Evolutionary conservation across 37 sponge, comb jelly and placozoan genomes (phyloP), one percentile per base, ranked within the genome.

Genomic region (Crambe crambe): DNA sequence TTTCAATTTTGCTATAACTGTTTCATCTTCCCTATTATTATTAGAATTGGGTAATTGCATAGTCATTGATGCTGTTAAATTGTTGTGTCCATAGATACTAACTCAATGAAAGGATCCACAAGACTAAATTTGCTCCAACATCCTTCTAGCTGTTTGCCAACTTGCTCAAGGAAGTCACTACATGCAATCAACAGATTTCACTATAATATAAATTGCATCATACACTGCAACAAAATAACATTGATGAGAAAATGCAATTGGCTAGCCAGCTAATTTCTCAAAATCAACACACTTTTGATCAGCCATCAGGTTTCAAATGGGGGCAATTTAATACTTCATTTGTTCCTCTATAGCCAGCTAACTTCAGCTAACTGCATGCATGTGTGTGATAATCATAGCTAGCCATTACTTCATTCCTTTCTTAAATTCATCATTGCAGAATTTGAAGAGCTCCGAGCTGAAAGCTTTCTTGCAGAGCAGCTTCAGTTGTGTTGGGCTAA

Each of bases 371-470:
- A n/a, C n/a, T n/a, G n/a, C n/a, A n/a, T n/a, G n/a, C 70, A 37
- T 69, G 38, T 58, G 12, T 12, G 12, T 47, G 12, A 12, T 47
- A 12, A 47, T 15, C 12, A 47, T 47, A 15, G 6, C 12, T 47
- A 15, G 51, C 12, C 12, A 15, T 47, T 47, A 47, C 51, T 47
- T 47, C 51, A 47, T 47, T 47, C 40, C 90, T 20, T 39, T 75
- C 66, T 69, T 72, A 58, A 80, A 82, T n/a, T 83, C 86, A 17
- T 83, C 26, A 60, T 84, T 75, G 47, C 88, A 92, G 22, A 31
- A 43, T 3, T 42, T 39, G 51, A 89, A 80, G n/a, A 37, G 39
- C 20, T 85, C 73, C 0, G 72, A 70, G 1, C 80, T 21, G 3
- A 81, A 39, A 23, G 87, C 37, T 25, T 76, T 58, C 18, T 83